phyloP scores from a whole-genome alignment of 2,797 vertebrate genomes.

The Lerista edwardsae region DNA sequence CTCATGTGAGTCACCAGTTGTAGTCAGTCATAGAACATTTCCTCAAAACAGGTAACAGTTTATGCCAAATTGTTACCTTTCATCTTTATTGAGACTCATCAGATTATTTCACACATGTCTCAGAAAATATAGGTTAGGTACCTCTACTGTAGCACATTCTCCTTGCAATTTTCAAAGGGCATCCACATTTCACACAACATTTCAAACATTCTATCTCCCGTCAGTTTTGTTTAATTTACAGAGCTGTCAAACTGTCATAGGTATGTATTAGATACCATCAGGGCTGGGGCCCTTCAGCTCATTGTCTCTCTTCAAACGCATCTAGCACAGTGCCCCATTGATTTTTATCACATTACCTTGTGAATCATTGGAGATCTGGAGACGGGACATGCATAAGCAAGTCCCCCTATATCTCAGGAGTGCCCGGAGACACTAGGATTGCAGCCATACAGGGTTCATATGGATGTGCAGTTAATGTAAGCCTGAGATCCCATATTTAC shows the following conservation, averaged over 20 bases:
- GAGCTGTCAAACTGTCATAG: background rate
- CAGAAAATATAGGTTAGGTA: background rate
- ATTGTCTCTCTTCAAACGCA: background rate
- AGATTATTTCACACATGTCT: background rate
- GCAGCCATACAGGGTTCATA: background rate
- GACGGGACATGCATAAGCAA: background rate
- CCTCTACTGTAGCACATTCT: background rate
- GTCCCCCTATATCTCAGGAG: background rate
- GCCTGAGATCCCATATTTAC: background rate
- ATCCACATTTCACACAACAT: constrained; percentile 4
- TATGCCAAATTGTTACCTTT: background rate
- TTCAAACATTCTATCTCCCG: background rate
- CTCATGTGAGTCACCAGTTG: background rate
- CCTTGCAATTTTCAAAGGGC: constrained; percentile 11
- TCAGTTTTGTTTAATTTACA: constrained; percentile 14
- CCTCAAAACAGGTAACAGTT: background rate
- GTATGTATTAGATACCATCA: background rate
- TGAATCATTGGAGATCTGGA: background rate
- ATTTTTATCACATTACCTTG: background rate
- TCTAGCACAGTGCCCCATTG: too few species aligned
- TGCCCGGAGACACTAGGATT: background rate
- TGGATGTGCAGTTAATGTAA: background rate
- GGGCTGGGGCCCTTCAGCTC: background rate
- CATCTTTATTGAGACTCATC: background rate
- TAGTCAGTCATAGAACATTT: background rate